Evolutionary conservation across 2,113 vertebrate species (phyloP).

Genomic region (Struthio camelus): DNA sequence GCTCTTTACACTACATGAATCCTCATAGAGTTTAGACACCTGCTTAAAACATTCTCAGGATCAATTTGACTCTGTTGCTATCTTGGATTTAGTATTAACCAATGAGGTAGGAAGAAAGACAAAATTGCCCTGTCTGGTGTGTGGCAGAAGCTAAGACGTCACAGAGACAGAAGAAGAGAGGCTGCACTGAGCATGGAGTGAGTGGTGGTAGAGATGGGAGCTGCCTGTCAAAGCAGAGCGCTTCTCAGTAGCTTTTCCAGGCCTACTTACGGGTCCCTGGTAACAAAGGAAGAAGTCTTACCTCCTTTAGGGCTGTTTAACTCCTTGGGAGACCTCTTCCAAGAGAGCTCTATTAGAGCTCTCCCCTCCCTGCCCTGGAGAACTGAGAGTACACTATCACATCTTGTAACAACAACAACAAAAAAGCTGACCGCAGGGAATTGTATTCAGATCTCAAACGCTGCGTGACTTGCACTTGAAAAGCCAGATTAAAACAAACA

Average conservation of each 20-base stretch:
- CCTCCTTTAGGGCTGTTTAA: neutral
- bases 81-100: neutral
- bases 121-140: neutral
- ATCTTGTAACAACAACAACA: neutral
- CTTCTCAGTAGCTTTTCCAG: neutral
- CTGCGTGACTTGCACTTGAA: neutral
- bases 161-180: neutral
- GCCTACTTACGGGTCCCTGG: neutral
- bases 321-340: neutral
- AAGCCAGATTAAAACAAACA: neutral
- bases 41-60: neutral
- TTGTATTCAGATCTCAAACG: neutral
- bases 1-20: neutral
- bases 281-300: neutral
- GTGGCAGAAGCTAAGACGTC: neutral
- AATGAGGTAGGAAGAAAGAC: neutral
- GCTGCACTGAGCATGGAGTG: neutral
- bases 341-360: neutral
- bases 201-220: neutral
- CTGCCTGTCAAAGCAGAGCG: neutral
- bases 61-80: neutral
- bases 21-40: neutral
- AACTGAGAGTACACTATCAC: neutral
- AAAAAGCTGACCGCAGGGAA: neutral
- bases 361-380: neutral